These are phyloP conservation scores for Drosophila borealis DNA, from an alignment of 2,888 invertebrate genomes.

Conservation along the genomic window DNA sequence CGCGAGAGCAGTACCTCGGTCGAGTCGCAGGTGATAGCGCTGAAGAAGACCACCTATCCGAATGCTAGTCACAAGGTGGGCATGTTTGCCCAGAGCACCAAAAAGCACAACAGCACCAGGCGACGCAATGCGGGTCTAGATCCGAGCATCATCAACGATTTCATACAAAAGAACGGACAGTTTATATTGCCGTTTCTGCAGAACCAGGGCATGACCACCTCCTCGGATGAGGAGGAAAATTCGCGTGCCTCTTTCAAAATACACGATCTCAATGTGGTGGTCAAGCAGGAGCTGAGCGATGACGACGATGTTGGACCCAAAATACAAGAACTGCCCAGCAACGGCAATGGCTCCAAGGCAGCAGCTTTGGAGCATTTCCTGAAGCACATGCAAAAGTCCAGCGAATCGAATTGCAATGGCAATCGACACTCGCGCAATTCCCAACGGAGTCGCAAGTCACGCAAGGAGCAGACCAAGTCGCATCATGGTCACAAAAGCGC, in stretches of 20 bases:
- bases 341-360: slow-evolving; percentile 65
- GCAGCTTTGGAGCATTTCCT: slow-evolving; percentile 76
- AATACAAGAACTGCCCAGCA: slow-evolving; percentile 69
- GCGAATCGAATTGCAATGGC: slow-evolving; percentile 74
- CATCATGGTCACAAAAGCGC: slow-evolving; percentile 18
- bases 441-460: slow-evolving; percentile 79
- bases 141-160: slow-evolving; percentile 82
- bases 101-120: slow-evolving; percentile 70
- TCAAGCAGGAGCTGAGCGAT: slow-evolving; percentile 81
- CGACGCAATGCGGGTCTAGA: slow-evolving; percentile 83
- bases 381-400: slow-evolving; percentile 80
- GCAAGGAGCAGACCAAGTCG: slow-evolving; percentile 46
- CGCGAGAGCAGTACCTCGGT: slow-evolving; percentile 91
- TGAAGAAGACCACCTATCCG: slow-evolving; percentile 84
- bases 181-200: slow-evolving; percentile 84
- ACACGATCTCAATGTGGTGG: slow-evolving; percentile 84
- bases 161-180: slow-evolving; percentile 83
- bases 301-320: slow-evolving; percentile 70
- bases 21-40: slow-evolving; percentile 89
- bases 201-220: slow-evolving; percentile 84
- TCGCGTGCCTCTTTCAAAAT: slow-evolving; percentile 84
- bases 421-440: slow-evolving; percentile 84
- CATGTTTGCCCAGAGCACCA: slow-evolving; percentile 82
- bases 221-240: slow-evolving; percentile 84
- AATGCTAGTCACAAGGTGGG: slow-evolving; percentile 83